These are phyloP conservation scores for Sorex maritimensis DNA, from an alignment of 2,797 vertebrate genomes.

Conservation along the genomic window DNA sequence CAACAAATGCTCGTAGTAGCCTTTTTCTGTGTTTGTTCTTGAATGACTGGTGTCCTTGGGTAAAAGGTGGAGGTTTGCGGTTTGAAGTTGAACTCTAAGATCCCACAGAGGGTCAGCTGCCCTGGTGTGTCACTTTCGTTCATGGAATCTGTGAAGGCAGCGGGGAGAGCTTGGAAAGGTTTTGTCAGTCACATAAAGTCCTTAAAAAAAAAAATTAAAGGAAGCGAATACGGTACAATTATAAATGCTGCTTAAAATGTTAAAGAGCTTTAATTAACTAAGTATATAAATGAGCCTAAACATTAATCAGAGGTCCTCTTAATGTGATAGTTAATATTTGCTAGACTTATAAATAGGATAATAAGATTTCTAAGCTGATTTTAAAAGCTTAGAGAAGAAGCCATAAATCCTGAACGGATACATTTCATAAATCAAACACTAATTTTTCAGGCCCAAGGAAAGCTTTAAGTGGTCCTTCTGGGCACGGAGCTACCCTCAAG, in stretches of 20 bases:
- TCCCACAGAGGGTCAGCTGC: conserved; percentile 45
- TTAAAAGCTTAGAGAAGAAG: conserved; percentile 74
- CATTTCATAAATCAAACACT: conserved; percentile 83
- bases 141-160: conserved; percentile 47
- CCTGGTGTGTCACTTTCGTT: conserved; percentile 15
- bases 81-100: conserved; percentile 61
- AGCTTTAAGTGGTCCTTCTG: conserved; percentile 74
- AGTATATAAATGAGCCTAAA: conserved; percentile 71
- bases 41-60: neutral
- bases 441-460: conserved; percentile 80
- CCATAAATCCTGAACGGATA: conserved; percentile 69
- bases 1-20: neutral
- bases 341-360: conserved; percentile 72
- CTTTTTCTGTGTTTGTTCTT: conserved; percentile 14
- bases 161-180: conserved; percentile 25
- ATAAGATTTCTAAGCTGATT: conserved; percentile 73
- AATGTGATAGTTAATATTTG: conserved; percentile 77
- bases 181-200: conserved; percentile 74
- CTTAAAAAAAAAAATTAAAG: conserved; percentile 44
- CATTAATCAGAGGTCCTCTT: conserved; percentile 75
- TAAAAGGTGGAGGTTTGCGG: conserved; percentile 48
- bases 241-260: conserved; percentile 78
- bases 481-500: neutral
- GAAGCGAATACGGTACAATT: conserved; percentile 72
- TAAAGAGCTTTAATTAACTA: conserved; percentile 79